phyloP scores from a whole-genome alignment of 2,888 invertebrate species.

The Zaprionus obscuricornis region DNA sequence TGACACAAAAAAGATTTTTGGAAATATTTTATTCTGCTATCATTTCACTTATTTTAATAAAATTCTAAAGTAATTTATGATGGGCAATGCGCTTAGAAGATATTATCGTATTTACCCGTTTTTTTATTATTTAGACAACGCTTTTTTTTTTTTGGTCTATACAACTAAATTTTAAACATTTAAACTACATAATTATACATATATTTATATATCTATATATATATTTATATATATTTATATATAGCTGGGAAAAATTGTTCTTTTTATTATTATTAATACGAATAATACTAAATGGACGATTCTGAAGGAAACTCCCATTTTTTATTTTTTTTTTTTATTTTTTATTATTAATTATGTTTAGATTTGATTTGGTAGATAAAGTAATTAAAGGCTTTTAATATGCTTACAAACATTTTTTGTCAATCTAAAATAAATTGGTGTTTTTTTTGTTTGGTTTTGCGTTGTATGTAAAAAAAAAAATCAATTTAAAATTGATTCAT shows the following conservation, averaged over 20 bases:
- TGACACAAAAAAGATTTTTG: constrained; percentile 60
- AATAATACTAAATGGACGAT: constrained; percentile 58
- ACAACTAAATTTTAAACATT: too few relatives aligned
- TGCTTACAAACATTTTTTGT: constrained; percentile 25
- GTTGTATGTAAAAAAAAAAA: constrained; percentile 52
- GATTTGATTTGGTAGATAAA: constrained; percentile 74
- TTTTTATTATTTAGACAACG: too few relatives aligned
- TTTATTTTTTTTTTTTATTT: constrained; percentile 19
- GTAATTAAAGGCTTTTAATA: constrained; percentile 75
- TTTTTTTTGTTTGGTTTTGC: constrained; percentile 54
- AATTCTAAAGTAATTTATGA: constrained; percentile 13
- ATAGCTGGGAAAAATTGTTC: too few relatives aligned
- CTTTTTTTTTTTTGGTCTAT: too few relatives aligned
- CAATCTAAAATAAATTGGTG: constrained; percentile 62
- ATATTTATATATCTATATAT: background rate
- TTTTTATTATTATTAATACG: constrained; percentile 26
- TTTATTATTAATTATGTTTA: background rate
- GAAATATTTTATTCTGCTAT: constrained; percentile 31
- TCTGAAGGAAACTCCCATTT: constrained; percentile 44
- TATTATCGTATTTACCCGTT: constrained; percentile 40
- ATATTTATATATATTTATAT: background rate
- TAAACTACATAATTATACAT: too few relatives aligned
- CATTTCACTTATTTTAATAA: constrained; percentile 39
- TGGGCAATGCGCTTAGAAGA: constrained; percentile 16
- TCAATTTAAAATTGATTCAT: constrained; percentile 53